A percentile compares a stretch with the other conserved stretches of the same genome.
Evolutionary conservation across 2,113 vertebrate genomes (phyloP).

Genomic region (Notothenia coriiceps): DNA sequence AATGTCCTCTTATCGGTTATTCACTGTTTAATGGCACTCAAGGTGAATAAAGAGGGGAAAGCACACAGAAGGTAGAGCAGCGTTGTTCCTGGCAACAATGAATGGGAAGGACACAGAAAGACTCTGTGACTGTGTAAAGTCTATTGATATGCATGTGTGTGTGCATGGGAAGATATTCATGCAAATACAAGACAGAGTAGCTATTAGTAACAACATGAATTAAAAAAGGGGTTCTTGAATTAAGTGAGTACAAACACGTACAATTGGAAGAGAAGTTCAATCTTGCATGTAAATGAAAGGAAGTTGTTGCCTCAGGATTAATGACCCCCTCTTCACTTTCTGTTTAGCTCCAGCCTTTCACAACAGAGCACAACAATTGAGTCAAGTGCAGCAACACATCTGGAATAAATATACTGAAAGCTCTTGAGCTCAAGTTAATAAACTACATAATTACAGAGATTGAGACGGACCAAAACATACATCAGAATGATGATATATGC

Average conservation of each 20-base stretch:
- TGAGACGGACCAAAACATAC: background rate
- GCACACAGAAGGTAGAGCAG: background rate
- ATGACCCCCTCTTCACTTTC: background rate
- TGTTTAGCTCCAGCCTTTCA: conserved; percentile 16
- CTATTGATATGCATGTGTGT: background rate
- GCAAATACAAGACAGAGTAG: conserved; percentile 19
- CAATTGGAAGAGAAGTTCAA: conserved; percentile 5
- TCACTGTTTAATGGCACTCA: conserved; percentile 62
- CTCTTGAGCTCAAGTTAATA: background rate
- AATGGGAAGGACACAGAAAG: conserved; percentile 14
- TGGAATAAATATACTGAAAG: too few relatives aligned
- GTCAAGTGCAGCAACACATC: background rate
- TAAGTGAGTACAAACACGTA: background rate
- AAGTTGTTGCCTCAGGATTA: conserved; percentile 8
- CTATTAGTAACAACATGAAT: conserved; percentile 26
- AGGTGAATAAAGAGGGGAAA: conserved; percentile 49
- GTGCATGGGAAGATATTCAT: conserved; percentile 14
- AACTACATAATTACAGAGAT: background rate
- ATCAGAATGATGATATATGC: background rate
- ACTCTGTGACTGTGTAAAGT: background rate
- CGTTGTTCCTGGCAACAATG: background rate
- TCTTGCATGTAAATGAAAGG: conserved; percentile 3
- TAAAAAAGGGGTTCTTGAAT: conserved; percentile 30
- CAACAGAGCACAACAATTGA: background rate
- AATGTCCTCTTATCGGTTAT: conserved; percentile 68